A percentile compares a stretch with the other conserved stretches of the same genome.
Conservation (phyloP, 2,888 invertebrate species). For the Drosophila phalerata region DNA sequence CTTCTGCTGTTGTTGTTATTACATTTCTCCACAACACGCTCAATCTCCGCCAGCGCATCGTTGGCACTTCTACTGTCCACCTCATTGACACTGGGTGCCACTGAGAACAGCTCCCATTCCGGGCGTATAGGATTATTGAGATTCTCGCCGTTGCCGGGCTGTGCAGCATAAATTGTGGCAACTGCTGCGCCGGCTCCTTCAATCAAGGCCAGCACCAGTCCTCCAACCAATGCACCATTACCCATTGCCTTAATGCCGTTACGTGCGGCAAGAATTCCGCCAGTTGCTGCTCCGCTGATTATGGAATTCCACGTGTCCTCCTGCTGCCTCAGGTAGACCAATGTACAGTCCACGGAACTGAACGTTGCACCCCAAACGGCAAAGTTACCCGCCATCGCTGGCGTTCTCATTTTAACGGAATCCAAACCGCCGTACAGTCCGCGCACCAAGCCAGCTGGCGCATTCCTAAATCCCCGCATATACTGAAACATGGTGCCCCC, state of each 20-base stretch:
- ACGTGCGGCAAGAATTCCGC: constrained; percentile 68
- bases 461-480: constrained; percentile 64
- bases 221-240: constrained; percentile 68
- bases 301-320: constrained; percentile 72
- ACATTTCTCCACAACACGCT: constrained; percentile 56
- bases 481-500: constrained; percentile 69
- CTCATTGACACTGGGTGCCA: not conserved
- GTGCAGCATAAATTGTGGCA: constrained; percentile 67
- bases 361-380: constrained; percentile 73
- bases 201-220: constrained; percentile 66
- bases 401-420: constrained; percentile 65
- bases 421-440: constrained; percentile 67
- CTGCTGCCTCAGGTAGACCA: constrained; percentile 60
- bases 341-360: constrained; percentile 68
- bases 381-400: constrained; percentile 66
- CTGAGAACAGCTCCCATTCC: constrained; percentile 53
- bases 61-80: constrained; percentile 10
- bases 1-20: constrained; percentile 21
- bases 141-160: constrained; percentile 6
- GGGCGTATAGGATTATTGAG: constrained; percentile 24
- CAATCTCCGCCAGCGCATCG: constrained; percentile 52
- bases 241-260: constrained; percentile 68
- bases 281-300: constrained; percentile 65
- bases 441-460: constrained; percentile 59
- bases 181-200: constrained; percentile 69